Conservation (phyloP, 2,797 vertebrate genomes). For the Sebastes elongatus region DNA sequence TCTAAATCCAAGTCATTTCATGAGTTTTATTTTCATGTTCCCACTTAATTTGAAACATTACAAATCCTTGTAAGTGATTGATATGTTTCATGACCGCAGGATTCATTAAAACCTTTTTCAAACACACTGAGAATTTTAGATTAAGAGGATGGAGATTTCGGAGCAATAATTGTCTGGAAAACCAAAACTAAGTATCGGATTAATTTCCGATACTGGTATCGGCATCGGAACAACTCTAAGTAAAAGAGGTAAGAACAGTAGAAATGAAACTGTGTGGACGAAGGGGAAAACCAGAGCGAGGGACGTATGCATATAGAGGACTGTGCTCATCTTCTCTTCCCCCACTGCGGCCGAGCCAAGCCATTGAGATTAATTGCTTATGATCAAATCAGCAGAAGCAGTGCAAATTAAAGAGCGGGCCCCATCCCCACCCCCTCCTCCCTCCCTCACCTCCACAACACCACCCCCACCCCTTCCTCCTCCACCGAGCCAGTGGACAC, state of each 20-base stretch:
- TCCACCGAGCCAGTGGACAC: constrained; percentile 56
- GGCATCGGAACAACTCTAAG: neutral
- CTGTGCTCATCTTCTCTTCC: constrained; percentile 52
- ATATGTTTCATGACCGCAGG: neutral
- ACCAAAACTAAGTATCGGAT: neutral
- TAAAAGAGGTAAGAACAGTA: constrained; percentile 7
- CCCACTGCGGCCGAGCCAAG: constrained; percentile 56
- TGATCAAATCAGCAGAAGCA: constrained; percentile 84
- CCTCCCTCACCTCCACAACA: constrained; percentile 43
- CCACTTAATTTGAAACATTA: constrained; percentile 11
- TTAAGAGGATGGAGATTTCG: neutral
- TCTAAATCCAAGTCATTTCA: constrained; percentile 8
- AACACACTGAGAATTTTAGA: neutral
- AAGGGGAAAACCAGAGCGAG: constrained; percentile 35
- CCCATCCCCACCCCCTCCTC: neutral
- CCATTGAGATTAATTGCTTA: constrained; percentile 84
- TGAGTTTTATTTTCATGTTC: constrained; percentile 3
- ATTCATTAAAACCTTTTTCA: constrained; percentile 2
- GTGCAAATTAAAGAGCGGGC: constrained; percentile 77
- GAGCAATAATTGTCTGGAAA: neutral
- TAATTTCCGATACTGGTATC: neutral
- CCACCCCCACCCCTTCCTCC: constrained; percentile 27
- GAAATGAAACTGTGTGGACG: constrained; percentile 15
- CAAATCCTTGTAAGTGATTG: constrained; percentile 2
- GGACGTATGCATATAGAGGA: constrained; percentile 25